Evolutionary conservation across 2,113 vertebrate species (phyloP), one percentile per base, ranked within the genome.

Genomic region (Ivindomyrus marchei): DNA sequence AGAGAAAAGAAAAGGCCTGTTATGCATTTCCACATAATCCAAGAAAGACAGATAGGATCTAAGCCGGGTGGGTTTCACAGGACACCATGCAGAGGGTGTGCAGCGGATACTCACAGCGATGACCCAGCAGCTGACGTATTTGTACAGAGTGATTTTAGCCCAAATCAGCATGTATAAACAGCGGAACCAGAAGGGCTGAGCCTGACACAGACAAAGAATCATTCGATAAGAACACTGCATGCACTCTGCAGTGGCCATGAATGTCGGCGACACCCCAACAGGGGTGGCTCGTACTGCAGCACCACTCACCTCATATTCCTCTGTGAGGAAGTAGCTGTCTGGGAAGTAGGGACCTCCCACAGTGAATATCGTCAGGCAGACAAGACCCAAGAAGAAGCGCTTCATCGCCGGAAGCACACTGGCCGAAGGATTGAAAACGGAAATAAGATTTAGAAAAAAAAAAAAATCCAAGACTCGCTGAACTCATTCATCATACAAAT

Each of bases 81-180:
- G 17, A 62, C n/a, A 42, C 11, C 80, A 89, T 3, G 27, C 19
- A 31, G 42, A 45, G 3, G 36, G 24, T 36, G 24, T 50, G 24
- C 2, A 9, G 11, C 39, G 13, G 24, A 19, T 90, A 96, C 98
- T 98, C 92, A 99, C 98, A 91, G 97, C 98, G 91, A 99, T 98
- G 80, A 99, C 95, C 98, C 98, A 99, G 93, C 98, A 99, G 94
- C 97, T 97, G 92, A 99, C 98, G 0, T 99, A 99, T 94, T 99
- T 99, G 94, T 99, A 99, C 90, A 99, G 96, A 90, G 95, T 96
- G 9, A 99, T 90, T 95, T 99, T 99, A 88, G 97, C 97, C 98
- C 98, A 99, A 62, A 99, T 86, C 90, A 98, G 90, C 90, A 99
- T 97, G 93, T 98, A 99, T 89, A 97, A 92, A 92, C 97, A 99